A percentile compares a stretch with the other conserved stretches of the same genome.
These are phyloP conservation scores for Andrena bucephala DNA, from an alignment of 2,888 invertebrate species.

Conservation along the genomic window DNA sequence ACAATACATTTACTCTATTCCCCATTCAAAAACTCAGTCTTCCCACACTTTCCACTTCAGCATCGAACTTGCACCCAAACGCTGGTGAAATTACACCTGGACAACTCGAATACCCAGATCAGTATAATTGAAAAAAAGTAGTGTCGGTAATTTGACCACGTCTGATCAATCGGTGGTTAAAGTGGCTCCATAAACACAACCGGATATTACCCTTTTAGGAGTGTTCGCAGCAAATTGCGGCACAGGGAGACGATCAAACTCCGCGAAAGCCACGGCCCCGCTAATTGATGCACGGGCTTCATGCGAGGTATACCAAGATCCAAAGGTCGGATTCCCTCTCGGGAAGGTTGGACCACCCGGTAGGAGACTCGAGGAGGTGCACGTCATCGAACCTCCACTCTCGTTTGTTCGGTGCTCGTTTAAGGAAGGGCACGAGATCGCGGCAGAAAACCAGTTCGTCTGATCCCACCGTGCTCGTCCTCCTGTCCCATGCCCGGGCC, in stretches of 20 bases:
- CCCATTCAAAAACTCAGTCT: no score
- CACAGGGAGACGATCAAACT: slow-evolving; percentile 37
- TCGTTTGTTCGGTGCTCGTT: slow-evolving; percentile 43
- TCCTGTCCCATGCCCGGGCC: background rate
- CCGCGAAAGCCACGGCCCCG: slow-evolving; percentile 20
- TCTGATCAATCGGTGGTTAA: background rate
- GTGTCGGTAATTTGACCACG: background rate
- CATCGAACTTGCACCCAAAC: no score
- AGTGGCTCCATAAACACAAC: background rate
- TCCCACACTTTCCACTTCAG: no score
- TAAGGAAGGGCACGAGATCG: slow-evolving; percentile 37
- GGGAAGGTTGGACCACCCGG: slow-evolving; percentile 56
- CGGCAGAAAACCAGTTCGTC: slow-evolving; percentile 45
- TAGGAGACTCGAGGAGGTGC: slow-evolving; percentile 30
- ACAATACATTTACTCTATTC: no score
- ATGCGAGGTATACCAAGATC: slow-evolving; percentile 36
- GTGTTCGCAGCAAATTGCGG: slow-evolving; percentile 35
- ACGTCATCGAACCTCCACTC: slow-evolving; percentile 53
- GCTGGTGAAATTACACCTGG: no score
- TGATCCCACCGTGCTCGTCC: slow-evolving; percentile 3
- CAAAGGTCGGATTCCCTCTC: slow-evolving; percentile 25
- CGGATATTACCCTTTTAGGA: slow-evolving; percentile 20
- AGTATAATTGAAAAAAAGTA: background rate
- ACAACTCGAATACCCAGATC: no score
- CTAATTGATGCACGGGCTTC: slow-evolving; percentile 50